A percentile compares a stretch with the other conserved stretches of the same genome.
These are phyloP conservation scores for Centroberyx gerrardi DNA, from an alignment of 2,797 vertebrate species.

Conservation along the genomic window DNA sequence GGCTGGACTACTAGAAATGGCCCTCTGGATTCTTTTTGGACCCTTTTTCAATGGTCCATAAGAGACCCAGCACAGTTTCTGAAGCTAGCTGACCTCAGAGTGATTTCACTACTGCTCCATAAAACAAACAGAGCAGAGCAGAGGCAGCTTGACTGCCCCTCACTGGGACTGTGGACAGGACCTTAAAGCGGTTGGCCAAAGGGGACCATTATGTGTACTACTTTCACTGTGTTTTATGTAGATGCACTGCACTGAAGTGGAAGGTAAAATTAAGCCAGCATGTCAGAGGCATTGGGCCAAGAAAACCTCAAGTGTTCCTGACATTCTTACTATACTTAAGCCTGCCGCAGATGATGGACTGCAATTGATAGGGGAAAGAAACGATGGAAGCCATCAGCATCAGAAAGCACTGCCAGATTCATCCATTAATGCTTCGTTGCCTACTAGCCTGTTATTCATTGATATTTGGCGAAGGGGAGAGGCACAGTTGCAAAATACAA, in stretches of 20 bases:
- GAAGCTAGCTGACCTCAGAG: slow-evolving; percentile 74
- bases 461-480: slow-evolving; percentile 49
- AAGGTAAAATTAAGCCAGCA: slow-evolving; percentile 73
- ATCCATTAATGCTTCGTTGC: slow-evolving; percentile 60
- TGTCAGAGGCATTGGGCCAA: slow-evolving; percentile 78
- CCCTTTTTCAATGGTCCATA: slow-evolving; percentile 64
- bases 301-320: slow-evolving; percentile 67
- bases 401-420: slow-evolving; percentile 57
- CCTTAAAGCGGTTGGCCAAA: slow-evolving; percentile 80
- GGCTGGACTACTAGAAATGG: slow-evolving; percentile 54
- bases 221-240: slow-evolving; percentile 75
- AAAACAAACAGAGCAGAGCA: slow-evolving; percentile 87
- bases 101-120: slow-evolving; percentile 80
- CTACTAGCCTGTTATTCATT: slow-evolving; percentile 44
- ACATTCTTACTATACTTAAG: slow-evolving; percentile 68
- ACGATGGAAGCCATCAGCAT: slow-evolving; percentile 55
- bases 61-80: slow-evolving; percentile 74
- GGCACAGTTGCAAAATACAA: slow-evolving; percentile 29
- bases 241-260: slow-evolving; percentile 69
- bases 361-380: slow-evolving; percentile 45
- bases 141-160: slow-evolving; percentile 80
- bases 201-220: slow-evolving; percentile 72
- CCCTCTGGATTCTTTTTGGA: slow-evolving; percentile 68
- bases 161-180: slow-evolving; percentile 79
- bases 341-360: slow-evolving; percentile 65